phyloP scores from a whole-genome alignment of 2,113 vertebrate genomes.

The Epinephelus fuscoguttatus region DNA sequence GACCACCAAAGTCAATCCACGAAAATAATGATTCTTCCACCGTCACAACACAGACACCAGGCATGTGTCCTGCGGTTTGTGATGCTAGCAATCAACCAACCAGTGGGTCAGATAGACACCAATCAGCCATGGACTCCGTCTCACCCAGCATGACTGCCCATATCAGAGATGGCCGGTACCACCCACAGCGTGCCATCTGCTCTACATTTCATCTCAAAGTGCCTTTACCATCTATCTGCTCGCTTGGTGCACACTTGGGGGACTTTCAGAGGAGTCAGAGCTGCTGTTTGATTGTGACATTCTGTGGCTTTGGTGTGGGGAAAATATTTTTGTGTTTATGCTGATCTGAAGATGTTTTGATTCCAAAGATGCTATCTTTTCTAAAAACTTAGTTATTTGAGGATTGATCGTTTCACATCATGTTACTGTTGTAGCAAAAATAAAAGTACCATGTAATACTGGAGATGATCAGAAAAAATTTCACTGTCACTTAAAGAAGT shows the following conservation, averaged over 20 bases:
- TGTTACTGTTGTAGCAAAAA: background rate
- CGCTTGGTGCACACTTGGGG: constrained; percentile 18
- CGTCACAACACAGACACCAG: constrained; percentile 59
- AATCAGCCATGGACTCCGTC: constrained; percentile 73
- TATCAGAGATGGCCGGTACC: constrained; percentile 69
- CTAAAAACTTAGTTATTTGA: background rate
- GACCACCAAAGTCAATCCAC: constrained; percentile 39
- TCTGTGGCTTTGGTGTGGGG: constrained; percentile 15
- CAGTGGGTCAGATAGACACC: constrained; percentile 77
- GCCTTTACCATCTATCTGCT: constrained; percentile 56
- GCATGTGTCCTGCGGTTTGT: constrained; percentile 54
- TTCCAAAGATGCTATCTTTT: background rate
- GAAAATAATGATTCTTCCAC: constrained; percentile 51
- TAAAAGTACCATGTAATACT: background rate
- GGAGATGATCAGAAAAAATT: background rate
- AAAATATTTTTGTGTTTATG: background rate
- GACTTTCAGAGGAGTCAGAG: constrained; percentile 30
- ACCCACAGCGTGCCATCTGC: constrained; percentile 78
- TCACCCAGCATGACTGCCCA: constrained; percentile 69
- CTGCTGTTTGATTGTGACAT: constrained; percentile 4
- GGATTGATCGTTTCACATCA: no score
- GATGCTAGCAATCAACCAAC: constrained; percentile 76
- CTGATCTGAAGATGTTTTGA: background rate
- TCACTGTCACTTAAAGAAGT: background rate
- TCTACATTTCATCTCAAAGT: constrained; percentile 63